phyloP scores from a whole-genome alignment of 2,797 vertebrate genomes.

The Varecia variegata region DNA sequence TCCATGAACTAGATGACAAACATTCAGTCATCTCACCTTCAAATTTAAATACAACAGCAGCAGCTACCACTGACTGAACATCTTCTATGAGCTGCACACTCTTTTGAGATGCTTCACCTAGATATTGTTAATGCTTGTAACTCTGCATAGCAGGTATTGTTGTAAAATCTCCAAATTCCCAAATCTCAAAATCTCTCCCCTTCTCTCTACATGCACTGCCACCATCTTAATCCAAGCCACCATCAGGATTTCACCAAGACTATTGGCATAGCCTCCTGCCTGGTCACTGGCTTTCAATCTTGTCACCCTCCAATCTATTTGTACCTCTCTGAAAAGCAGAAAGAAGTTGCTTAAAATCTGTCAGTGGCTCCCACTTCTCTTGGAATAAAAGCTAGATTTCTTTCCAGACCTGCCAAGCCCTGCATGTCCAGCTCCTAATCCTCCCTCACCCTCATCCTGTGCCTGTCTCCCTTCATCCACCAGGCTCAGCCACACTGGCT shows the following conservation, averaged over 20 bases:
- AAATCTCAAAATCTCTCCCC: not conserved
- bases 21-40: not conserved
- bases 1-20: not conserved
- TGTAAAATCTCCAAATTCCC: not conserved
- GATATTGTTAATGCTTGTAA: not conserved
- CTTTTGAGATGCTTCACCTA: not conserved
- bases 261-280: not conserved
- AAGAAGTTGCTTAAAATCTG: not conserved
- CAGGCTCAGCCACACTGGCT: too few relatives aligned
- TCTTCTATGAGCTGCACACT: not conserved
- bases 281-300: not conserved
- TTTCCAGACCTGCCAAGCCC: not conserved
- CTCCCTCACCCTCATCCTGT: accelerated
- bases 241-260: too few relatives aligned
- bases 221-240: not conserved
- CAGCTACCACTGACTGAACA: not conserved
- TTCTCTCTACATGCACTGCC: too few relatives aligned
- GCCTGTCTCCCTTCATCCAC: too few relatives aligned
- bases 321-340: not conserved
- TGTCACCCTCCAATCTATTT: not conserved
- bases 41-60: not conserved
- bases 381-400: not conserved
- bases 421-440: not conserved
- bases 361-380: not conserved
- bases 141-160: not conserved